Percentiles rank a stretch among this genome's conserved stretches.
Conservation (phyloP, 1,140 invertebrate species). For the Lepidotrigona ventralis region DNA sequence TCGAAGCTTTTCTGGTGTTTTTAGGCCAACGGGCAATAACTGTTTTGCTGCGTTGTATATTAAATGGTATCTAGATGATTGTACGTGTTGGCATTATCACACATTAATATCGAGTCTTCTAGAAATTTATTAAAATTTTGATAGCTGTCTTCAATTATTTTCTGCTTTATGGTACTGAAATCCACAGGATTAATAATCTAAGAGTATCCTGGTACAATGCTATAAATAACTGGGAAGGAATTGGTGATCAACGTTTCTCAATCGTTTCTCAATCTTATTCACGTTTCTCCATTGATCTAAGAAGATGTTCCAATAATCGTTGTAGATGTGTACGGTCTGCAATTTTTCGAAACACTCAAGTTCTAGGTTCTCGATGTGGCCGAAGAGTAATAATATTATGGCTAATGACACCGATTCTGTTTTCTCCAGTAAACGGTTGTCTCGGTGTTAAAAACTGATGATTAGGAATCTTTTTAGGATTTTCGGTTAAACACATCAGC, state of each 20-base stretch:
- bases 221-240: constrained; percentile 98
- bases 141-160: constrained; percentile 95
- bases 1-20: constrained; percentile 90
- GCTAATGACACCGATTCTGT: constrained; percentile 54
- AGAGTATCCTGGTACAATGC: constrained; percentile 97
- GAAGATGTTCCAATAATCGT: no score
- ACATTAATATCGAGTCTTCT: constrained; percentile 96
- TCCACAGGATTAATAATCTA: constrained; percentile 98
- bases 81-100: constrained; percentile 97
- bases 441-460: constrained; percentile 73
- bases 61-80: constrained; percentile 98
- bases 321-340: constrained; percentile 89
- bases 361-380: constrained; percentile 83
- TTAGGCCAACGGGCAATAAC: constrained; percentile 91
- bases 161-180: constrained; percentile 96
- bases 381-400: constrained; percentile 75
- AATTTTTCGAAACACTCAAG: constrained; percentile 86
- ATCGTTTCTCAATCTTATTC: no score
- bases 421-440: constrained; percentile 67
- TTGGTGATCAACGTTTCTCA: no score
- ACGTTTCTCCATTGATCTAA: constrained; percentile 92
- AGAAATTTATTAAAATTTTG: constrained; percentile 86
- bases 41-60: constrained; percentile 96
- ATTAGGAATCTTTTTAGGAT: constrained; percentile 76
- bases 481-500: constrained; percentile 79